These are phyloP conservation scores for Camponotus vicinus DNA, from an alignment of 1,140 invertebrate genomes.

Conservation along the genomic window DNA sequence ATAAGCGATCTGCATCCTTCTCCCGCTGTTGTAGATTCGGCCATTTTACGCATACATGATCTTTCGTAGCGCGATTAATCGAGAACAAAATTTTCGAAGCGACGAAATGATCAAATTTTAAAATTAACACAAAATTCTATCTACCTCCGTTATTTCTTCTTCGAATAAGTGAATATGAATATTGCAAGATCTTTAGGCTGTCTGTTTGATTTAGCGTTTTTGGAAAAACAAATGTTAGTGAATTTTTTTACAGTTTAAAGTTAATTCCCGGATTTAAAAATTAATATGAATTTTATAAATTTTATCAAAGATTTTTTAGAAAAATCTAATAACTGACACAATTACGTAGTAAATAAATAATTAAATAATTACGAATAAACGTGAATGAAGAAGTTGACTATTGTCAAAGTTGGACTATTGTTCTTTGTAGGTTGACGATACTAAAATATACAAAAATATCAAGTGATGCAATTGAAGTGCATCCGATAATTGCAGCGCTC, in stretches of 20 bases:
- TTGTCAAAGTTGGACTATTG: no score
- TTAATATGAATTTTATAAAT: background rate
- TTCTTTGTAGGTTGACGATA: no score
- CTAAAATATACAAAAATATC: no score
- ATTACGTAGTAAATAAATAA: no score
- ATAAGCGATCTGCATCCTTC: constrained; percentile 22
- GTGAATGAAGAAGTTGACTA: no score
- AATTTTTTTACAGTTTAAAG: background rate
- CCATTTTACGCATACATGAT: constrained; percentile 11
- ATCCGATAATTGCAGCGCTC: background rate
- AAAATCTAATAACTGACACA: background rate
- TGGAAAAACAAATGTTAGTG: background rate
- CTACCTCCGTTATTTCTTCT: background rate
- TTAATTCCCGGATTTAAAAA: background rate
- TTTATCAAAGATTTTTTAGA: background rate
- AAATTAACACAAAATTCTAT: background rate
- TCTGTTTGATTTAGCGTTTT: background rate
- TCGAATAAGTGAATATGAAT: background rate
- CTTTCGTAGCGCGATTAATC: constrained; percentile 21
- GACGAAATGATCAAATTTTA: background rate
- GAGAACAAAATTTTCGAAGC: background rate
- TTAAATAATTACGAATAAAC: background rate
- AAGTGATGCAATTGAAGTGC: no score
- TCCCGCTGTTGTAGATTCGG: constrained; percentile 24
- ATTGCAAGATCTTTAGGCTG: background rate